These are phyloP conservation scores for Drosophila parabipectinata DNA, from an alignment of 1,140 invertebrate species.

Conservation along the genomic window DNA sequence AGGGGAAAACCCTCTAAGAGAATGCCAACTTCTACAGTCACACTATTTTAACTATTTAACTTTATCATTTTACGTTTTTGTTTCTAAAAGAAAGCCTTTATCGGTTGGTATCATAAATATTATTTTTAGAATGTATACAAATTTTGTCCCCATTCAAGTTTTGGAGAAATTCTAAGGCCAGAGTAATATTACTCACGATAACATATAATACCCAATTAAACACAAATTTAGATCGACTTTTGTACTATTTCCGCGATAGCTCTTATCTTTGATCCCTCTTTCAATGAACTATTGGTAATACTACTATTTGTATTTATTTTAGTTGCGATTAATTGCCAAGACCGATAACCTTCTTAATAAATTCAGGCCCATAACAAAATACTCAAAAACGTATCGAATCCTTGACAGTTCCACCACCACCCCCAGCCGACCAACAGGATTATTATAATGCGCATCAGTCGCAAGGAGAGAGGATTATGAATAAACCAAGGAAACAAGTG, in stretches of 20 bases:
- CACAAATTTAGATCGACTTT: no score
- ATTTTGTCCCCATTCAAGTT: no score
- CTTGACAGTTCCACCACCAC: slow-evolving; percentile 38
- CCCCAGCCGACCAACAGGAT: slow-evolving; percentile 11
- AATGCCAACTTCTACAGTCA: no score
- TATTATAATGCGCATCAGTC: slow-evolving; percentile 54
- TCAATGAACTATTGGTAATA: background rate
- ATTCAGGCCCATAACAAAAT: slow-evolving; percentile 56
- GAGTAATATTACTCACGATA: no score
- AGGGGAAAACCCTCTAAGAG: no score
- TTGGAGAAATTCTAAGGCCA: no score
- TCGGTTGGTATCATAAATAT: no score
- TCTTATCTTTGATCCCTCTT: background rate
- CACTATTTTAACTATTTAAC: no score
- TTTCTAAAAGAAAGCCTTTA: no score
- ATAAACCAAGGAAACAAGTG: slow-evolving; percentile 62
- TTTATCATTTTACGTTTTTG: no score
- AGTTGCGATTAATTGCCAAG: slow-evolving; percentile 36
- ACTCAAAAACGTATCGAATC: slow-evolving; percentile 63
- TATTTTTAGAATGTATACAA: no score
- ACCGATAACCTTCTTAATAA: slow-evolving; percentile 51
- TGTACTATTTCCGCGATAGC: background rate
- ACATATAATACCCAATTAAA: no score
- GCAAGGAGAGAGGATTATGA: slow-evolving; percentile 41
- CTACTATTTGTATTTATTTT: slow-evolving; percentile 21